These are phyloP conservation scores for Siphamia tubifer DNA, from an alignment of 2,113 vertebrate species.

Conservation along the genomic window DNA sequence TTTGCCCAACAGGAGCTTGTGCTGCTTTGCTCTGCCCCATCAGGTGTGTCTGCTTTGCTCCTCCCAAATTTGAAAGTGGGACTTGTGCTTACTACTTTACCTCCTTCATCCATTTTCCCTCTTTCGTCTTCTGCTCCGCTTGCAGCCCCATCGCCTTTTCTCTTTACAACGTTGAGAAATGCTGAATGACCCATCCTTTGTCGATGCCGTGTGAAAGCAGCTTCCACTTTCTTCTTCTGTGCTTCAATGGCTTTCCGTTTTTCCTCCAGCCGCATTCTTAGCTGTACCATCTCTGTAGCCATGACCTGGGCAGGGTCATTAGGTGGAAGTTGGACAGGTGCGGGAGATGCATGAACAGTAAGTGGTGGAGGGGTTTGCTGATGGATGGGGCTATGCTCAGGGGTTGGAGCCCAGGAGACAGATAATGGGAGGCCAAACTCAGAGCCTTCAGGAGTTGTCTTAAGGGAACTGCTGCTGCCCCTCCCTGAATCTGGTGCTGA, in stretches of 20 bases:
- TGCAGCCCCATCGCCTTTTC: constrained; percentile 87
- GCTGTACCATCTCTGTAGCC: constrained; percentile 95
- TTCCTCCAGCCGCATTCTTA: constrained; percentile 95
- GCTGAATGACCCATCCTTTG: constrained; percentile 96
- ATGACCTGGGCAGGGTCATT: constrained; percentile 92
- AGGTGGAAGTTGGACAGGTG: constrained; percentile 56
- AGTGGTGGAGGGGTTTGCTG: constrained; percentile 56
- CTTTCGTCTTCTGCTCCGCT: constrained; percentile 85
- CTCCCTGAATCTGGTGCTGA: constrained; percentile 83
- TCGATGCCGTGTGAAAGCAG: constrained; percentile 91
- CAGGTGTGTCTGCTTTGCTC: constrained; percentile 68
- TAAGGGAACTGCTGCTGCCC: constrained; percentile 84
- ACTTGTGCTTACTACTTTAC: constrained; percentile 46
- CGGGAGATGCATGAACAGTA: constrained; percentile 11
- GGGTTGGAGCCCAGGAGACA: constrained; percentile 90
- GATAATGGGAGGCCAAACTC: constrained; percentile 89
- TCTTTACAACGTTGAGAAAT: constrained; percentile 94
- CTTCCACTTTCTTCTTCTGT: constrained; percentile 97
- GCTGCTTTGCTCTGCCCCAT: constrained; percentile 69
- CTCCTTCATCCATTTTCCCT: constrained; percentile 73
- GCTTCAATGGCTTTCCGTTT: constrained; percentile 97
- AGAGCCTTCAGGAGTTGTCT: constrained; percentile 93
- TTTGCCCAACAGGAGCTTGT: constrained; percentile 64
- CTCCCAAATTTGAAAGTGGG: constrained; percentile 57
- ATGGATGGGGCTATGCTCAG: constrained; percentile 82